Evolutionary conservation across 2,113 vertebrate genomes (phyloP), one percentile per base, ranked within the genome.

Genomic region (Siniperca knerii): DNA sequence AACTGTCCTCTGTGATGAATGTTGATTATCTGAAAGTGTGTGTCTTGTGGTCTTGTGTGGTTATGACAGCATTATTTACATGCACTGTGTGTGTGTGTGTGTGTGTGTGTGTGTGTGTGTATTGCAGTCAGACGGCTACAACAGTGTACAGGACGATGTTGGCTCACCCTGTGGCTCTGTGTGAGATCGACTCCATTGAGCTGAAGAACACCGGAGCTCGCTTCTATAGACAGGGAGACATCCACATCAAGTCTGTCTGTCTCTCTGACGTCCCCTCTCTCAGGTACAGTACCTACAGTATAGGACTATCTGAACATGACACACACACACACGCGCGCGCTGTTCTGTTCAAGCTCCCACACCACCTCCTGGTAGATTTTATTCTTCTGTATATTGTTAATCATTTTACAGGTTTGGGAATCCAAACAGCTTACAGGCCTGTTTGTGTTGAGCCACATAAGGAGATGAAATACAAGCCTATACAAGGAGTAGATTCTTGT

Each of bases 191-290:
- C 44, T 90, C 95, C 67, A 90, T 96, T 77, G 33, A 80, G 40
- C 10, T 96, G 87, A 95, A 66, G 87, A 96, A 95, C 91, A 95
- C 92, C 0, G 96, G 96, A 16, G 10, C 75, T 42, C 86, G 86
- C 0, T 92, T 96, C 82, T 95, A 94, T 93, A 89, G 93, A 55
- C 94, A 96, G 78, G 88, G 78, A 15, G 89, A 96, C 1, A 33
- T 96, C 79, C 94, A 95, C 58, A 20, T 96, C 57, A 87, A 90
- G 79, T 94, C 91, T 21, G 90, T 96, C 33, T 96, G 96, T 69
- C 52, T 96, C 77, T 91, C 92, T 1, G 89, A 92, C 77, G 33
- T 96, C 33, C 94, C 94, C 33, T 40, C 80, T 1, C 61, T 44
- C 73, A 87, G 89, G 95, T 96, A 52, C 4, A 12, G 42, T 3